These are phyloP conservation scores for Rallus limicola DNA, from an alignment of 2,113 vertebrate species.

Conservation along the genomic window DNA sequence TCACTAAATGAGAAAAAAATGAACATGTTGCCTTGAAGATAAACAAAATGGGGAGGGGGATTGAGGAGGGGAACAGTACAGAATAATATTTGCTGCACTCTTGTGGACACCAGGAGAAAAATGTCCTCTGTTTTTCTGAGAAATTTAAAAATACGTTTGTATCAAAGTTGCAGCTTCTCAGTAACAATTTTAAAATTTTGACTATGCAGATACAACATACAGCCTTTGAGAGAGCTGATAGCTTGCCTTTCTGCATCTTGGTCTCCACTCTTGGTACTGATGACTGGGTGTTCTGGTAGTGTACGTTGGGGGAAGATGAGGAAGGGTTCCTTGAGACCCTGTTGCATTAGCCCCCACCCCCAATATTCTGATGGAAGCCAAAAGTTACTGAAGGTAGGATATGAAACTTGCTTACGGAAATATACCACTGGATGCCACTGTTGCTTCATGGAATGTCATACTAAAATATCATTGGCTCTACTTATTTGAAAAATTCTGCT, in stretches of 20 bases:
- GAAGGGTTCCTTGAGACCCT: background rate
- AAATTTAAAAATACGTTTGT: background rate
- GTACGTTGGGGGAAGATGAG: background rate
- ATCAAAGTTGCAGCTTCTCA: background rate
- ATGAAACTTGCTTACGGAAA: slow-evolving; percentile 11
- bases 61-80: background rate
- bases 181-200: background rate
- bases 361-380: background rate
- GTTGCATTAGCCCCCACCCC: background rate
- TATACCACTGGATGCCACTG: slow-evolving; percentile 75
- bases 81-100: slow-evolving; percentile 9
- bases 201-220: background rate
- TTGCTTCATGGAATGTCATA: slow-evolving; percentile 59
- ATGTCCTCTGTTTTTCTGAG: background rate
- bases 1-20: background rate
- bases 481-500: background rate
- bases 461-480: background rate
- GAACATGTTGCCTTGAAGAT: background rate
- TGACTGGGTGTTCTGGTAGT: background rate
- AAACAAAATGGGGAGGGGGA: background rate
- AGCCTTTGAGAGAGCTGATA: background rate
- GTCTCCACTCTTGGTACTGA: background rate
- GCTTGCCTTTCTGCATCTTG: background rate
- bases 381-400: background rate
- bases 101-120: background rate